Base-by-base conservation (phyloP, 1,140 invertebrate genomes). In the Drosophila takahashii region DNA sequence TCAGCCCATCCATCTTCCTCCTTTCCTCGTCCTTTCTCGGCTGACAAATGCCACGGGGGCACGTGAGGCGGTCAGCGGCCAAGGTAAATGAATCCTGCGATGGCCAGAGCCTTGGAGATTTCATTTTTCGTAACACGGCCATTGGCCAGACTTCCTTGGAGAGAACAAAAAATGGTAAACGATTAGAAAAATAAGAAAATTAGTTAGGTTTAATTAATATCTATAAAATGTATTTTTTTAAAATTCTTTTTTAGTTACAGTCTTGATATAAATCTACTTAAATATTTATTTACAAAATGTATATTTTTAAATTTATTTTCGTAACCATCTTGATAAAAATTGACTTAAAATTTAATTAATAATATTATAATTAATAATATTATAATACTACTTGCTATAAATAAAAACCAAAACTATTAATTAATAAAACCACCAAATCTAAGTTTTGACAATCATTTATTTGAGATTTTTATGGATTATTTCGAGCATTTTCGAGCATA, bases 21-120 rank as follows among this genome's bases (percentile, higher is more conserved):
- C 9, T 9, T 18, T 7, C 27, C 22, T 16, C 22, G 10, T 18
- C 11, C 54, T 16, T 45, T 1, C 42, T 36, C 10, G 4, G 18
- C 64, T 80, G 78, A 77, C 78, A 80, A 80, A 80, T 80, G 78
- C 65, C 50, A 61, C 65, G 34, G 36, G 29, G 65, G 72, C 78
- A 80, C 78, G 78, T 81, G 71, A 80, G 56, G n/a, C 32, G 8
- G 52, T 26, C 37, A 36, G 26, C 15, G 51, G 29, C 59, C 57
- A 54, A 34, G 29, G 22, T n/a, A 48, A 48, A 37, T 22, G 56
- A 47, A 26, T 15, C 42, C 16, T 18, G 16, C 1, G 7, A 29
- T 29, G 32, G 41, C n/a, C 39, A 4, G 32, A 37, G 15, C 15
- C 9, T 3, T 34, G 10, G 56, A 47, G 44, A 39, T 51, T 61